These are phyloP conservation scores for Ataeniobius toweri DNA, from an alignment of 2,797 vertebrate genomes.

Conservation along the genomic window DNA sequence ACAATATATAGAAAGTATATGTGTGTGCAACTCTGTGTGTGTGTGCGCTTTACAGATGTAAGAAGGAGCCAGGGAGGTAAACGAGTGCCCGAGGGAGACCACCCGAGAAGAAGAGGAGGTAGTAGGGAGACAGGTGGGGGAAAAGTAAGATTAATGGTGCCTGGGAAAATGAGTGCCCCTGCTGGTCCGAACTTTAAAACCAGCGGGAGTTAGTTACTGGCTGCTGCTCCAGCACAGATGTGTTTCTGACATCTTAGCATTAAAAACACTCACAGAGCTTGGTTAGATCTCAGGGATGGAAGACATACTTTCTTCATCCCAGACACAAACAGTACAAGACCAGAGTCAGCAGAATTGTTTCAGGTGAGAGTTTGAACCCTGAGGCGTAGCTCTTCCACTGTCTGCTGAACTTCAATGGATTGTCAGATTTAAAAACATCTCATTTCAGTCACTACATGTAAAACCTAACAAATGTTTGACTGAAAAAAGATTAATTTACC, in stretches of 20 bases:
- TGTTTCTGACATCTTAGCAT: constrained; percentile 51
- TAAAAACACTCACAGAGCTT: constrained; percentile 52
- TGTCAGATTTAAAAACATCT: constrained; percentile 36
- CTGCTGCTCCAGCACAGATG: constrained; percentile 62
- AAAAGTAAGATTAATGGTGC: constrained; percentile 81
- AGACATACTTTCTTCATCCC: constrained; percentile 22
- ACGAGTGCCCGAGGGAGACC: constrained; percentile 70
- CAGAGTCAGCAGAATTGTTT: constrained; percentile 44
- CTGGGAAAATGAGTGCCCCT: constrained; percentile 71
- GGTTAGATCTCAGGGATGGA: constrained; percentile 29
- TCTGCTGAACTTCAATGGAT: constrained; percentile 40
- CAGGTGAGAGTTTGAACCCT: constrained; percentile 39
- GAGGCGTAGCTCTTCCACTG: constrained; percentile 23
- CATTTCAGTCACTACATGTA: constrained; percentile 30
- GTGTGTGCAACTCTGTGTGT: constrained; percentile 19
- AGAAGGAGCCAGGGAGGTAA: constrained; percentile 59
- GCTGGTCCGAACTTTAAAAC: constrained; percentile 70
- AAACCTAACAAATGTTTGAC: constrained; percentile 32
- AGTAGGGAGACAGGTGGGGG: constrained; percentile 71
- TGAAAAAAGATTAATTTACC: constrained; percentile 23
- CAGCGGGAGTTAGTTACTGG: constrained; percentile 72
- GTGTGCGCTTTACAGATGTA: constrained; percentile 34
- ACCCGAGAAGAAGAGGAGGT: constrained; percentile 68
- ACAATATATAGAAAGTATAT: constrained; percentile 14
- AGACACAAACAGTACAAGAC: constrained; percentile 23